A percentile compares a stretch with the other conserved stretches of the same genome.
These are phyloP conservation scores for Capromys pilorides DNA, from an alignment of 2,797 vertebrate genomes.

Conservation along the genomic window DNA sequence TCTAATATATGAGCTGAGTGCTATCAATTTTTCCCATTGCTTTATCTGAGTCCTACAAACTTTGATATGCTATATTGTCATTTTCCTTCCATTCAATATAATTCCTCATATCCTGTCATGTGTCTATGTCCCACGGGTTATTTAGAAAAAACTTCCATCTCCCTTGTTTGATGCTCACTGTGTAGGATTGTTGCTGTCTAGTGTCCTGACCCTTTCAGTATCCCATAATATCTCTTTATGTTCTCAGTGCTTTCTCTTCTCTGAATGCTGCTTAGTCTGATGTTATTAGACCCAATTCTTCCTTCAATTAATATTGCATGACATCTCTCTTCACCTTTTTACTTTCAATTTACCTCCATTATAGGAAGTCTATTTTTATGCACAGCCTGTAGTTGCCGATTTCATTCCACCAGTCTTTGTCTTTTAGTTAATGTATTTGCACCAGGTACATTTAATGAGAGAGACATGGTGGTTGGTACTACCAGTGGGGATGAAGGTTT, in stretches of 20 bases:
- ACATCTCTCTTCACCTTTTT: not conserved
- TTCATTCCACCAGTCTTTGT: not conserved
- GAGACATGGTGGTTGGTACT: not conserved
- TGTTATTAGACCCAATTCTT: not conserved
- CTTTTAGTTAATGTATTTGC: not conserved
- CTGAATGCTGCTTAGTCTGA: not conserved
- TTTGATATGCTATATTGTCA: not conserved
- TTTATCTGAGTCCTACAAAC: not conserved
- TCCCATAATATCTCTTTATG: not conserved
- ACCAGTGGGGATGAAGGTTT: not conserved
- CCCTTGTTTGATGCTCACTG: not conserved
- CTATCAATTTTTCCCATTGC: not conserved
- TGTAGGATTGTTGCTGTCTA: not conserved
- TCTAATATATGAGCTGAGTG: not conserved
- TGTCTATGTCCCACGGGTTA: not conserved
- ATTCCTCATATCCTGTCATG: not conserved
- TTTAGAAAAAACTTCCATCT: not conserved
- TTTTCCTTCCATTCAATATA: not conserved
- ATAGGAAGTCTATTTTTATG: not conserved
- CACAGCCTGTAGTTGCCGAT: not conserved
- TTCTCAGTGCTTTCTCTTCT: not conserved
- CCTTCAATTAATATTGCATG: not conserved
- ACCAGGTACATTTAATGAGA: not conserved
- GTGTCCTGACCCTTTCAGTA: not conserved
- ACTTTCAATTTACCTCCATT: not conserved